Evolutionary conservation across 2,888 invertebrate genomes (phyloP).

Genomic region (Frankliniella fusca): DNA sequence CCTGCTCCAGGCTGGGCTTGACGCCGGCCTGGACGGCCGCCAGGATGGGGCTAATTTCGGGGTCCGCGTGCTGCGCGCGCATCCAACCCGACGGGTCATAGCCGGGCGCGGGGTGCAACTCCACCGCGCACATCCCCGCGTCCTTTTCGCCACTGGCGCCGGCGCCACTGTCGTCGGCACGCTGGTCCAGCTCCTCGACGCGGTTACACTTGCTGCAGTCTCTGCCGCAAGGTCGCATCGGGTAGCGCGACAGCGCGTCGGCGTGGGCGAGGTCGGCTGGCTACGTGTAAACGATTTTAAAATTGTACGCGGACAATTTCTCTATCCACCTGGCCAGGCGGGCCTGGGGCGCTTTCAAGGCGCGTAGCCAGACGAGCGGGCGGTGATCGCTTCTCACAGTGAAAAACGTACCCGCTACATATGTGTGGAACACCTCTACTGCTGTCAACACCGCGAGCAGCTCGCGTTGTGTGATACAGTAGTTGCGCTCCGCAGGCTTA

Average conservation of each 20-base stretch:
- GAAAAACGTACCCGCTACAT: neutral
- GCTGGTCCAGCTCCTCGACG: neutral
- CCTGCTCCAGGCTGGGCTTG: neutral
- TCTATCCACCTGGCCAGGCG: neutral
- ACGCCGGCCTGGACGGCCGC: neutral
- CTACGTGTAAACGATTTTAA: neutral
- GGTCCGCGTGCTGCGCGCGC: neutral
- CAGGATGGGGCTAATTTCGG: neutral
- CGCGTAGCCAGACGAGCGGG: neutral
- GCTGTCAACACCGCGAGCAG: neutral
- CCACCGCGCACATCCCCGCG: neutral
- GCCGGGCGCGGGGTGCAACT: neutral
- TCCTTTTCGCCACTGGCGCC: neutral
- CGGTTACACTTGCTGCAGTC: neutral
- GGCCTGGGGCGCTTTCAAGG: neutral
- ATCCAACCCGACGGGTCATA: neutral
- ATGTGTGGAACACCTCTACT: neutral
- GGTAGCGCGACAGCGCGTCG: neutral
- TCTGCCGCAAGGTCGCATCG: neutral
- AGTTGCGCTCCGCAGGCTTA: neutral
- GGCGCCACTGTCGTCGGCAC: neutral
- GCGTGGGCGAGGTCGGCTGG: neutral
- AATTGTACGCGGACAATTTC: neutral
- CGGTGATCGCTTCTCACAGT: neutral
- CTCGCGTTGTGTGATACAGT: constrained; percentile 3